These are phyloP conservation scores for Colostygia pectinataria DNA, from an alignment of 2,888 invertebrate genomes.

Conservation along the genomic window DNA sequence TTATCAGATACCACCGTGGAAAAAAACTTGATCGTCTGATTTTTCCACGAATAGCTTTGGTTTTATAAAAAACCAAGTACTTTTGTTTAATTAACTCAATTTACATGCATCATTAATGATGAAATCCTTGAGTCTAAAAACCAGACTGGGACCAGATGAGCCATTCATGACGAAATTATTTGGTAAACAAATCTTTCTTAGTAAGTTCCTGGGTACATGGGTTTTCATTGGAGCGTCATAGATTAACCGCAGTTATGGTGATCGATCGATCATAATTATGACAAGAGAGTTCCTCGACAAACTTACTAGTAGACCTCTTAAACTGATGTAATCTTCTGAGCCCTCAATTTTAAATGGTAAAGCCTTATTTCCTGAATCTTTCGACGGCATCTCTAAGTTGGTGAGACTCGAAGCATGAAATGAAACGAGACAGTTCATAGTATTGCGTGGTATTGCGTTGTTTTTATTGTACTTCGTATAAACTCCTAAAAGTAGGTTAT, in stretches of 20 bases:
- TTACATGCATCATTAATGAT: no score
- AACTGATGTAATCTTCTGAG: not conserved
- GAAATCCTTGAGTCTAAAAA: no score
- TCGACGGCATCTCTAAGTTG: not conserved
- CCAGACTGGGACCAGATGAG: no score
- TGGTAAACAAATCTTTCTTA: not conserved
- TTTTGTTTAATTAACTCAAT: no score
- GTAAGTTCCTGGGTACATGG: constrained; percentile 15
- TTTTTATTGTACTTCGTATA: constrained; percentile 11
- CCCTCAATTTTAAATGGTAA: no score
- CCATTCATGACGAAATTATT: constrained; percentile 11
- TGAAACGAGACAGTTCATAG: constrained; percentile 30
- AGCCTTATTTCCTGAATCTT: constrained; percentile 1
- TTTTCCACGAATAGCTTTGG: no score
- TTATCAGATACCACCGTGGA: no score
- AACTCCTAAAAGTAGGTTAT: not conserved
- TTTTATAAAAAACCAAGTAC: no score
- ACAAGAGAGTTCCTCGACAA: not conserved
- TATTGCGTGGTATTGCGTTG: constrained; percentile 27
- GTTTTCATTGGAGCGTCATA: constrained; percentile 26
- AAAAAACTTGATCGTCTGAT: no score
- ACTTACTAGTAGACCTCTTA: not conserved
- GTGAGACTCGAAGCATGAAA: not conserved
- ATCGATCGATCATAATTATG: constrained; percentile 37
- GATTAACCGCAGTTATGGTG: constrained; percentile 36